Evolutionary conservation across 2,113 vertebrate genomes (phyloP).

Genomic region (Sarotherodon lohbergeri): DNA sequence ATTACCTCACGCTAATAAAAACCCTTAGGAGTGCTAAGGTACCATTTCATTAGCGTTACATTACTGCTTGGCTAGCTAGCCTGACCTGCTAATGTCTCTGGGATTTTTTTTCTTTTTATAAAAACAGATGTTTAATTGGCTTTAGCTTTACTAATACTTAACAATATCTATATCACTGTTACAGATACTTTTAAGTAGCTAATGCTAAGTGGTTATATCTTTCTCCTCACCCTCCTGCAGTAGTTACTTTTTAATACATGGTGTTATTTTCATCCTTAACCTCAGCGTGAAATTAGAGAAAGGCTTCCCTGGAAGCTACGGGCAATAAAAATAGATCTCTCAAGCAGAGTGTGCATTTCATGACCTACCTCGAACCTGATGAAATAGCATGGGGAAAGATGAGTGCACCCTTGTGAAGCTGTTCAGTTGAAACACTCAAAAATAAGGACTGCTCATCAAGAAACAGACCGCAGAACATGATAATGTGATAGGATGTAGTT

Average conservation of each 20-base stretch:
- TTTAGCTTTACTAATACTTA: background rate
- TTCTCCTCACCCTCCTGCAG: background rate
- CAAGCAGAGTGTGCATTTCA: background rate
- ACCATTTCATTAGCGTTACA: background rate
- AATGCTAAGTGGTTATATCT: background rate
- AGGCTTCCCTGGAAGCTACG: background rate
- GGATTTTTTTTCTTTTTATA: background rate
- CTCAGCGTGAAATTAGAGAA: slow-evolving; percentile 1
- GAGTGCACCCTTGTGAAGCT: background rate
- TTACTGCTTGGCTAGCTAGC: background rate
- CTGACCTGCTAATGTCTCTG: background rate
- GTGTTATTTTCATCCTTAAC: background rate
- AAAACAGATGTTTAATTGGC: background rate
- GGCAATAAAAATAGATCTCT: background rate
- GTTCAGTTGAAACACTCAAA: background rate
- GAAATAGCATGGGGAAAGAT: background rate
- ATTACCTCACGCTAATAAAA: background rate
- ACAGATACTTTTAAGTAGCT: background rate
- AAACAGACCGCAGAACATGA: background rate
- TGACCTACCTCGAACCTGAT: background rate
- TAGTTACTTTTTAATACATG: background rate
- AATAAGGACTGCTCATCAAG: background rate
- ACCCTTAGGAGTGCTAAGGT: background rate
- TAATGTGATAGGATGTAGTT: background rate
- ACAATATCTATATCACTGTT: background rate